These are phyloP conservation scores for Brachyrhaphis roseni DNA, from an alignment of 2,797 vertebrate genomes.

Conservation along the genomic window DNA sequence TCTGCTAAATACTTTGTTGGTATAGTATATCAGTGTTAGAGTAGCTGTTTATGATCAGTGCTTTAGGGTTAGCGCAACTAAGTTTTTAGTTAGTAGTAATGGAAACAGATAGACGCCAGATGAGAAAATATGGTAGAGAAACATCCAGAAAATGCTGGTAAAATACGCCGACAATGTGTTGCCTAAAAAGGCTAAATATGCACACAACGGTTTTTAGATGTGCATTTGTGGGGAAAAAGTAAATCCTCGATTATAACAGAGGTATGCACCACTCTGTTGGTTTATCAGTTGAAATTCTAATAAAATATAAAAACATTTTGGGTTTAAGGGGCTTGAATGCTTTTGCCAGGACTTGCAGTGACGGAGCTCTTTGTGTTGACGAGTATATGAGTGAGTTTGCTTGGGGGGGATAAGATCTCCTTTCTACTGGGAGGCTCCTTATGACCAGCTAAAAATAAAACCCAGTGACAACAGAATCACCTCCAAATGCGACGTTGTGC, in stretches of 20 bases:
- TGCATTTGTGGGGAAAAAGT: not conserved
- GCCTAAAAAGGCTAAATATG: not conserved
- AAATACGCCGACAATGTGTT: too few species aligned
- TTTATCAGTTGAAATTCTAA: not conserved
- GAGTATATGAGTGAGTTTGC: constrained; percentile 26
- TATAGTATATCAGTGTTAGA: too few species aligned
- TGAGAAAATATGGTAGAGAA: not conserved
- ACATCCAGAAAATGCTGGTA: not conserved
- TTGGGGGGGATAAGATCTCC: constrained; percentile 37
- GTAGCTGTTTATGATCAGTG: too few species aligned
- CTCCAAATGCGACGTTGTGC: constrained; percentile 49
- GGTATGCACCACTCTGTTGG: too few species aligned
- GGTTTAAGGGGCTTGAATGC: not conserved
- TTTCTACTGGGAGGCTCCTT: constrained; percentile 47
- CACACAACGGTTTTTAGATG: not conserved
- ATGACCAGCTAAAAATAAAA: constrained; percentile 74
- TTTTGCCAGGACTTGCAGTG: not conserved
- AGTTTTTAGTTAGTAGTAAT: not conserved
- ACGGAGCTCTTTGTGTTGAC: constrained; percentile 18
- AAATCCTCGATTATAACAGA: not conserved
- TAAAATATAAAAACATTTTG: not conserved
- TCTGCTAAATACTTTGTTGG: too few species aligned
- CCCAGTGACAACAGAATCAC: constrained; percentile 49
- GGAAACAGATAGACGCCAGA: not conserved
- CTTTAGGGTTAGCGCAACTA: too few species aligned